Percentiles rank a stretch among this genome's conserved stretches.
These are phyloP conservation scores for Dendroctonus valens DNA, from an alignment of 1,140 invertebrate species.

Conservation along the genomic window DNA sequence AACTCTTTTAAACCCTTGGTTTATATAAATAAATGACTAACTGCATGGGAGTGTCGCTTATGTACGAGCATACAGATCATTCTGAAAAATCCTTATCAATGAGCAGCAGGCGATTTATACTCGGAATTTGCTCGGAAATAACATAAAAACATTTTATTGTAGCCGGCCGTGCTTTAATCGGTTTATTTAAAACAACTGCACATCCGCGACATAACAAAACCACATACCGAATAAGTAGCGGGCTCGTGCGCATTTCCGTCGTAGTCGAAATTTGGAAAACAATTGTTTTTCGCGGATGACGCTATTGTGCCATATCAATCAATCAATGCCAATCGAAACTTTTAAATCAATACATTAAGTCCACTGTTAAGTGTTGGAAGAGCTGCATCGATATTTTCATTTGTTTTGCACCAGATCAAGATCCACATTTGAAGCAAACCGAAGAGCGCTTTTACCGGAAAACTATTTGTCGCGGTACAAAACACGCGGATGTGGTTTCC, in stretches of 20 bases:
- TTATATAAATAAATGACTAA: slow-evolving; percentile 35
- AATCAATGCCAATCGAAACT: not conserved
- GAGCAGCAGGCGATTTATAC: slow-evolving; percentile 14
- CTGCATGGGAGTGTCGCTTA: slow-evolving; percentile 28
- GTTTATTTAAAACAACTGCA: slow-evolving; percentile 24
- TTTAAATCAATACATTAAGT: too few species aligned
- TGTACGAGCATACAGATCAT: slow-evolving; percentile 7
- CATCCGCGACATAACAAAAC: slow-evolving; percentile 14
- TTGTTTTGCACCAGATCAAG: not conserved
- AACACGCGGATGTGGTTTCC: slow-evolving; percentile 9
- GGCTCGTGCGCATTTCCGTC: slow-evolving; percentile 9
- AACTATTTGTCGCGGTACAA: not conserved
- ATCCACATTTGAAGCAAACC: not conserved
- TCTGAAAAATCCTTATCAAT: slow-evolving; percentile 34
- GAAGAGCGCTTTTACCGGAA: not conserved
- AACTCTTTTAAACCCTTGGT: slow-evolving; percentile 30
- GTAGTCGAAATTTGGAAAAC: slow-evolving; percentile 17
- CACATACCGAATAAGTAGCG: not conserved
- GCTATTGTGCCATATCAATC: slow-evolving; percentile 5
- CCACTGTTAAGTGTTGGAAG: too few species aligned
- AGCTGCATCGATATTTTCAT: too few species aligned
- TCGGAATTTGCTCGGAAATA: slow-evolving; percentile 24
- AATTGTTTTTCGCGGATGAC: slow-evolving; percentile 21
- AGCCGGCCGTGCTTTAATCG: not conserved
- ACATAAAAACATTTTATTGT: slow-evolving; percentile 7